phyloP scores from a whole-genome alignment of 2,113 vertebrate genomes.

The Oryzias melastigma region DNA sequence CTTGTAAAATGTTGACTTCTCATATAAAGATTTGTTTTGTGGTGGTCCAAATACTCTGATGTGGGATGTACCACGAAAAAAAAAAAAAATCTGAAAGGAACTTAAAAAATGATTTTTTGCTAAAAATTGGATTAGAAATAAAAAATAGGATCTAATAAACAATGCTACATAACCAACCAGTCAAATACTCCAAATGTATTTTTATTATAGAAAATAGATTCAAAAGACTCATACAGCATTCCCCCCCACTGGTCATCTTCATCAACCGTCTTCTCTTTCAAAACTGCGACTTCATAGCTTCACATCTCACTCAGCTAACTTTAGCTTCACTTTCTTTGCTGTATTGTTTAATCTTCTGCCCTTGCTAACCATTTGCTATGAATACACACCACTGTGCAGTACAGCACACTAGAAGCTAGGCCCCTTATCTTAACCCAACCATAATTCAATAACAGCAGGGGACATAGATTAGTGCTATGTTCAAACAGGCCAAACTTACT shows the following conservation, averaged over 20 bases:
- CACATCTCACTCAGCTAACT: conserved; percentile 74
- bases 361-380: conserved; percentile 59
- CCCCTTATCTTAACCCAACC: conserved; percentile 58
- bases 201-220: too few relatives aligned
- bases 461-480: conserved; percentile 79
- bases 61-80: too few relatives aligned
- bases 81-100: too few relatives aligned
- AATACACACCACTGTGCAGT: conserved; percentile 28
- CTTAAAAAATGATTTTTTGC: too few relatives aligned
- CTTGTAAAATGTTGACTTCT: too few relatives aligned
- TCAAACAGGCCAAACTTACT: conserved; percentile 80
- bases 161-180: too few relatives aligned
- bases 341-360: conserved; percentile 70
- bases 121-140: too few relatives aligned
- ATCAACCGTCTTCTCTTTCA: conserved; percentile 28
- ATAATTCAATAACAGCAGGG: conserved; percentile 76
- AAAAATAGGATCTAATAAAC: too few relatives aligned
- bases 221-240: conserved; percentile 33
- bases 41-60: too few relatives aligned
- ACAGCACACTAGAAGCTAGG: conserved; percentile 31
- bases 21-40: too few relatives aligned
- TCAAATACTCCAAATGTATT: too few relatives aligned
- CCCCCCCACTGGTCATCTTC: conserved; percentile 32
- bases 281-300: conserved; percentile 74
- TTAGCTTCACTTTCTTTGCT: conserved; percentile 69